These are phyloP conservation scores for Euthynnus affinis DNA, from an alignment of 2,797 vertebrate species.

Conservation along the genomic window DNA sequence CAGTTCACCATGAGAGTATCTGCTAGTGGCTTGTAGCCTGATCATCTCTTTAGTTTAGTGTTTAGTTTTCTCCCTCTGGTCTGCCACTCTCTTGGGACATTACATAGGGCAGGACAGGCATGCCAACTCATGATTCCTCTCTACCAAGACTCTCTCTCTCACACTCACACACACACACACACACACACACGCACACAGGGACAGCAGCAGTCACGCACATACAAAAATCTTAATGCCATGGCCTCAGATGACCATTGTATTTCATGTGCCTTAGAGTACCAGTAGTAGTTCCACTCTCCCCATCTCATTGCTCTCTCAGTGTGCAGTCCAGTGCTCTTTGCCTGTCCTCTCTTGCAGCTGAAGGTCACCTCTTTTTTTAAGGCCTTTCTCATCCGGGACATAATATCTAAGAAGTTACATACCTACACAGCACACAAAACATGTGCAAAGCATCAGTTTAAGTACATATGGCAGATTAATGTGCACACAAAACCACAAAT, in stretches of 20 bases:
- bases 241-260: no score
- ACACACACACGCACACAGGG: no score
- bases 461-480: neutral
- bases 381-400: neutral
- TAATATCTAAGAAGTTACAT: neutral
- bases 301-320: neutral
- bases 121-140: conserved; percentile 2
- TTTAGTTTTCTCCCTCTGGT: conserved; percentile 24
- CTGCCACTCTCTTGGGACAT: conserved; percentile 7
- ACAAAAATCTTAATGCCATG: neutral
- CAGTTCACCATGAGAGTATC: no score
- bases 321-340: neutral
- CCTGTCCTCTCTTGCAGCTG: neutral
- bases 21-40: conserved; percentile 32
- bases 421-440: neutral
- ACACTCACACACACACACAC: no score
- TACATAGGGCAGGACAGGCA: neutral
- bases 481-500: neutral
- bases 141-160: no score
- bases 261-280: neutral
- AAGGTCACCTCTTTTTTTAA: neutral
- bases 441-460: neutral
- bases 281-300: neutral
- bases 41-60: conserved; percentile 43
- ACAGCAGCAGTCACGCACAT: neutral